Evolutionary conservation across 2,888 invertebrate genomes (phyloP).

Genomic region (Calameuta pallipes): DNA sequence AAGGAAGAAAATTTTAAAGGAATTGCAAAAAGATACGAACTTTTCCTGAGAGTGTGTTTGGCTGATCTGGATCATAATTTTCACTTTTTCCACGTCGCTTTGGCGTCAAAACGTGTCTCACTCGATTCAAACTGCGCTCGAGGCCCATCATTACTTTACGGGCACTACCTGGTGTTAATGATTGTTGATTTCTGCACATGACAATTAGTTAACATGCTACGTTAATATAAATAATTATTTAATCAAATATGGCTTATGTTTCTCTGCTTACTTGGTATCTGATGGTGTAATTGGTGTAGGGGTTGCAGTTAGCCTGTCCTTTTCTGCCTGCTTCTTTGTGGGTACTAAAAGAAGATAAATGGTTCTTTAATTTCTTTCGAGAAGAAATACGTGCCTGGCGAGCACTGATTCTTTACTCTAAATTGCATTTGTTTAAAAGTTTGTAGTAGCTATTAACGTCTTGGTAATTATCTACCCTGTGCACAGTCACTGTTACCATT

Average conservation of each 20-base stretch:
- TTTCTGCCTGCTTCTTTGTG: conserved; percentile 44
- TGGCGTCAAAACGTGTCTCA: conserved; percentile 79
- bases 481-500: conserved; percentile 35
- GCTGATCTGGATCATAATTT: conserved; percentile 56
- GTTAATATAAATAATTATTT: neutral
- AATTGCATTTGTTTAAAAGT: conserved; percentile 54
- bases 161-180: conserved; percentile 68
- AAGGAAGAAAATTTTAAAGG: conserved; percentile 13
- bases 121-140: conserved; percentile 75
- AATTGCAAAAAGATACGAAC: conserved; percentile 47
- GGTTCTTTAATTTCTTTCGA: neutral
- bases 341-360: conserved; percentile 43
- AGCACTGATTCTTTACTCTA: conserved; percentile 30
- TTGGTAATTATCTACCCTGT: conserved; percentile 48
- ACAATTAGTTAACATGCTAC: neutral
- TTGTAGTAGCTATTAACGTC: conserved; percentile 33
- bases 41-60: conserved; percentile 67
- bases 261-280: conserved; percentile 13
- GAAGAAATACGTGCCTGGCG: conserved; percentile 8
- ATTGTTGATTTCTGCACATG: conserved; percentile 40
- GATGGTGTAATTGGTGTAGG: conserved; percentile 36
- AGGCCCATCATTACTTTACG: conserved; percentile 75
- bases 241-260: neutral
- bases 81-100: conserved; percentile 64
- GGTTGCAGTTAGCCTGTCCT: conserved; percentile 39